Evolutionary conservation across 2,888 invertebrate genomes (phyloP).

Genomic region (Eristalis tenax): DNA sequence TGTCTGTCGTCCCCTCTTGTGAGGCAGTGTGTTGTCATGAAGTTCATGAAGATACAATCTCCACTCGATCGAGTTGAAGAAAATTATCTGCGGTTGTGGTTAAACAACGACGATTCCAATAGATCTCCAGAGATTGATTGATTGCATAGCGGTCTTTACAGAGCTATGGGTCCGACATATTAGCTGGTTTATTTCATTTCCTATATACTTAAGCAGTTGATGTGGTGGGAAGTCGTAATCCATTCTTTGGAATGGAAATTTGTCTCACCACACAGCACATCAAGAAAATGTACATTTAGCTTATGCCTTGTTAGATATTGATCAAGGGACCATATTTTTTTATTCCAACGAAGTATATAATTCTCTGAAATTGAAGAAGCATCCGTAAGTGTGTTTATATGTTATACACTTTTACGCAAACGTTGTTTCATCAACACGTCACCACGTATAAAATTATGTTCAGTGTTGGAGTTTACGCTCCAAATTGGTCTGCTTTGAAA

Average conservation of each 20-base stretch:
- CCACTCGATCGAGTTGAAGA: slow-evolving; percentile 14
- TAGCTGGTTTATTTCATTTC: background rate
- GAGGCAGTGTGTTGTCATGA: background rate
- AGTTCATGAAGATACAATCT: slow-evolving; percentile 22
- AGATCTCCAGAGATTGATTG: background rate
- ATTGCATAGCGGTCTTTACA: background rate
- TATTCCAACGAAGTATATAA: too few relatives aligned
- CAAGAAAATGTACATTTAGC: too few relatives aligned
- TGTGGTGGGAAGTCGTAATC: background rate
- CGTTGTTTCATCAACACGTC: too few relatives aligned
- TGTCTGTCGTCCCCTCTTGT: background rate
- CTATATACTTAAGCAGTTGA: background rate
- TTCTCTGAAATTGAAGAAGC: too few relatives aligned
- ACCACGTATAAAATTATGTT: too few relatives aligned
- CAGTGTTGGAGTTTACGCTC: too few relatives aligned
- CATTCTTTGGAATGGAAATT: background rate
- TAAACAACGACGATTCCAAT: background rate
- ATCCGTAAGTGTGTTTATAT: background rate
- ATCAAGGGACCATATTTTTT: too few relatives aligned
- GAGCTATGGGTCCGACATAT: background rate
- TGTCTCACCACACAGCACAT: too few relatives aligned
- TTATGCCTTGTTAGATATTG: too few relatives aligned
- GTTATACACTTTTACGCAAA: background rate
- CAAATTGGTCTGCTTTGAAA: too few relatives aligned
- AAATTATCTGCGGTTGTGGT: slow-evolving; percentile 50